These are phyloP conservation scores for Colinus virginianus DNA, from an alignment of 2,113 vertebrate genomes.

Conservation along the genomic window DNA sequence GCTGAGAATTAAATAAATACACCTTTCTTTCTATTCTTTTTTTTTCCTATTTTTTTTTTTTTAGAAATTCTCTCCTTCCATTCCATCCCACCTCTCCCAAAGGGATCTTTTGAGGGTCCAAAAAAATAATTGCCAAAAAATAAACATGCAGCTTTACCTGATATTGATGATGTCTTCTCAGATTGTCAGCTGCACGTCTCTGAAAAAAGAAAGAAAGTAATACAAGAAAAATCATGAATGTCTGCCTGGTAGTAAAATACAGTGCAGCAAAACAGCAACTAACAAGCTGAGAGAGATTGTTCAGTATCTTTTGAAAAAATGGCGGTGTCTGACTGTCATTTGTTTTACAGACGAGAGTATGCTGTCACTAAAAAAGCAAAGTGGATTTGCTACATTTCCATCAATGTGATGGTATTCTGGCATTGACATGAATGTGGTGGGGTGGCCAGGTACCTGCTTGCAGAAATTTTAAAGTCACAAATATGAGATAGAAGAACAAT, in stretches of 20 bases:
- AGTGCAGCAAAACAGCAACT: neutral
- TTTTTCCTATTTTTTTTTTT: neutral
- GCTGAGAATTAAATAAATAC: neutral
- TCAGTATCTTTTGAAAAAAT: neutral
- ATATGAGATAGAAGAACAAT: neutral
- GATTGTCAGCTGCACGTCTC: constrained; percentile 92
- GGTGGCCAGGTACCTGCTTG: neutral
- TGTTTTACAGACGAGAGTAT: neutral
- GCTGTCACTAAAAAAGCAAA: neutral
- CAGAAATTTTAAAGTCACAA: neutral
- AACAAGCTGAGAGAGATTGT: neutral
- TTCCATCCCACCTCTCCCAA: too few relatives aligned
- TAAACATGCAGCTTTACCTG: constrained; percentile 81
- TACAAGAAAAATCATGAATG: neutral
- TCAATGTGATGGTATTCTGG: neutral
- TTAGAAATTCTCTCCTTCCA: neutral
- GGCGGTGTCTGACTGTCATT: neutral
- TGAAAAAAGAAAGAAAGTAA: constrained; percentile 32
- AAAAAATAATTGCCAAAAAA: neutral
- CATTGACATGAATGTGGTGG: neutral
- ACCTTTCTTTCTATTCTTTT: neutral
- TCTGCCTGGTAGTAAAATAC: neutral
- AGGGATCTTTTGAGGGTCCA: neutral
- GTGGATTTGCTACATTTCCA: neutral
- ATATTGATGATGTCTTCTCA: constrained; percentile 91